Evolutionary conservation across 2,113 vertebrate genomes (phyloP).

Genomic region (Oncorhynchus mykiss): DNA sequence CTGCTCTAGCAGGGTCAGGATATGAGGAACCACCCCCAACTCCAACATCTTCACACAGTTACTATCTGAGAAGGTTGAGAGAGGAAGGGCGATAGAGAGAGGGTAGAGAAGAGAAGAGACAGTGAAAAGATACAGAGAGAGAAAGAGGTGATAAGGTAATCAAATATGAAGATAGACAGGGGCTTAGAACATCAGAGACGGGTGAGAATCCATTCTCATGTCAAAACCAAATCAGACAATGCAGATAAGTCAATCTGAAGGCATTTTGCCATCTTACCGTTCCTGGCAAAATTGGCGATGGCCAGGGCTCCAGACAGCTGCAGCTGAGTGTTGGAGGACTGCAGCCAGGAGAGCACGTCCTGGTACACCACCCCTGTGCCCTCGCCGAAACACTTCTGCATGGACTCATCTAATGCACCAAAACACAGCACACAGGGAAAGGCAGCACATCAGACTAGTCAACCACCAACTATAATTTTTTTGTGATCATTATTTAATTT

Average conservation of each 20-base stretch:
- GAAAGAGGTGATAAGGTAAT: background rate
- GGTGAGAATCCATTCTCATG: background rate
- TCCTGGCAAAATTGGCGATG: slow-evolving; percentile 74
- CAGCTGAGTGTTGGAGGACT: slow-evolving; percentile 69
- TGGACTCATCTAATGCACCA: slow-evolving; percentile 67
- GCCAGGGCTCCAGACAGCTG: slow-evolving; percentile 67
- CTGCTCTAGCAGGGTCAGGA: slow-evolving; percentile 82
- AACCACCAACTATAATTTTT: background rate
- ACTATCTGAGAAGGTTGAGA: slow-evolving; percentile 68
- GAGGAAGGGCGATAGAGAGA: background rate
- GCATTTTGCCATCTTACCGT: slow-evolving; percentile 44
- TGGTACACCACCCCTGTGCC: slow-evolving; percentile 67
- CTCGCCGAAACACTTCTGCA: slow-evolving; percentile 74
- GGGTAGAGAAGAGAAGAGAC: background rate
- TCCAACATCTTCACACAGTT: slow-evolving; percentile 86
- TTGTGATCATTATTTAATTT: too few relatives aligned
- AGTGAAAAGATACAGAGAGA: background rate
- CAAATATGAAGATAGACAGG: background rate
- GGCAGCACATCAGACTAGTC: too few relatives aligned
- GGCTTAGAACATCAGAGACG: background rate
- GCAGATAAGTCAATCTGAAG: background rate
- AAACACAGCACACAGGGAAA: background rate
- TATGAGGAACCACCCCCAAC: slow-evolving; percentile 80
- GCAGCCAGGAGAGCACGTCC: slow-evolving; percentile 69
- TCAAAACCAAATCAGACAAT: background rate